phyloP scores from a whole-genome alignment of 1,140 invertebrate genomes.

The Aphidius ervi region DNA sequence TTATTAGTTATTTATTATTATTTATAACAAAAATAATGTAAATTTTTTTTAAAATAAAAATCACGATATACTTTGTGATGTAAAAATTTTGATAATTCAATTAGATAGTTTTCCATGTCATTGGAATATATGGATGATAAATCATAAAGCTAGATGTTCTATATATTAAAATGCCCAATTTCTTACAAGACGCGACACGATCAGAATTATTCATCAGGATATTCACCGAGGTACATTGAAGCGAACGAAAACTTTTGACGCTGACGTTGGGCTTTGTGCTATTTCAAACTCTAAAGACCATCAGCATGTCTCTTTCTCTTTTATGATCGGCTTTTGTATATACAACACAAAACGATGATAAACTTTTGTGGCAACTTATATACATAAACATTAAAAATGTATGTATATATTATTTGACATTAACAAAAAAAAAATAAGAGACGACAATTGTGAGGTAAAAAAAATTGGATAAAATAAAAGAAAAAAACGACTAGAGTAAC shows the following conservation, averaged over 20 bases:
- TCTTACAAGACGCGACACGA: neutral
- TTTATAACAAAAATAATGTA: no score
- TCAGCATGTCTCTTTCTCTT: neutral
- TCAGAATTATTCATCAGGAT: constrained; percentile 4
- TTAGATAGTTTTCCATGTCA: no score
- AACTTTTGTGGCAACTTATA: neutral
- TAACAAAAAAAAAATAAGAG: neutral
- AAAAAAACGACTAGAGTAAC: no score
- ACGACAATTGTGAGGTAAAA: no score
- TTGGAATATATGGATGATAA: neutral
- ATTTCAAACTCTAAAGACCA: no score
- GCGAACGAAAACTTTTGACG: neutral
- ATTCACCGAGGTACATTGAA: neutral
- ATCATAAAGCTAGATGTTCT: neutral
- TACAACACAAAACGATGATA: neutral
- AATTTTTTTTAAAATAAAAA: neutral
- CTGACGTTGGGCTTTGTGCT: constrained; percentile 1
- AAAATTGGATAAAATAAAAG: no score
- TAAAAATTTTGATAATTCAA: no score
- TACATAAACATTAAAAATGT: no score
- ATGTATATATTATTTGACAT: neutral
- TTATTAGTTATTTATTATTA: neutral
- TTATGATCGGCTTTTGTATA: constrained; percentile 22
- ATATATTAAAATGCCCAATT: neutral
- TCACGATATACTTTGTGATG: neutral